Conservation (phyloP, 2,888 invertebrate genomes). For the Macaria notata region DNA sequence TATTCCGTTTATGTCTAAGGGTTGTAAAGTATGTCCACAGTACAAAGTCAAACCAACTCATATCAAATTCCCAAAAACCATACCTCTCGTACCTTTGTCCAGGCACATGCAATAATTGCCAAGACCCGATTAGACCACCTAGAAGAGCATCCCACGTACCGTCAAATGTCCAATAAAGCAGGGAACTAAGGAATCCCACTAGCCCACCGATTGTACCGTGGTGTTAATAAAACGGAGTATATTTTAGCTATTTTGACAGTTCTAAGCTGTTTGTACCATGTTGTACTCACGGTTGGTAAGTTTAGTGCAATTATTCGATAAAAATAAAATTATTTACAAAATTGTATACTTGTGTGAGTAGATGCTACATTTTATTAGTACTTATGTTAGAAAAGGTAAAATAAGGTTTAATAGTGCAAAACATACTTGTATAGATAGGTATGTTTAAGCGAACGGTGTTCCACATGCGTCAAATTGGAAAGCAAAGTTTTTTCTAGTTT, state of each 20-base stretch:
- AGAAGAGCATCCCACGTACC: conserved; percentile 60
- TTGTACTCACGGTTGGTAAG: conserved; percentile 46
- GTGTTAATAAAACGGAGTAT: conserved; percentile 79
- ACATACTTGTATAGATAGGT: no score
- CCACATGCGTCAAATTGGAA: not conserved
- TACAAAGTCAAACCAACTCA: no score
- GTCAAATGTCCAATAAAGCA: conserved; percentile 67
- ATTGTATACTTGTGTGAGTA: no score
- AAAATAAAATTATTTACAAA: no score
- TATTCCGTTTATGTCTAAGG: no score
- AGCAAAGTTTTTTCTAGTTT: not conserved
- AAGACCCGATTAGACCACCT: conserved; percentile 58
- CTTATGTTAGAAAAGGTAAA: no score
- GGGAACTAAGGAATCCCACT: conserved; percentile 75
- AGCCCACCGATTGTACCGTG: conserved; percentile 72
- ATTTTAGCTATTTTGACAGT: conserved; percentile 81
- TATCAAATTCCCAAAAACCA: no score
- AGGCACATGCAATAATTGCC: conserved; percentile 51
- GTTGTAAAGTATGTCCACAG: no score
- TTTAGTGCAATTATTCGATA: not conserved
- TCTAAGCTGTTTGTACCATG: conserved; percentile 68
- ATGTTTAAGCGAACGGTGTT: no score
- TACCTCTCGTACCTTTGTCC: not conserved
- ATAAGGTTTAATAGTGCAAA: no score
- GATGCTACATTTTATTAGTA: no score